phyloP scores from a whole-genome alignment of 2,797 vertebrate genomes.

The Eleutherodactylus coqui region DNA sequence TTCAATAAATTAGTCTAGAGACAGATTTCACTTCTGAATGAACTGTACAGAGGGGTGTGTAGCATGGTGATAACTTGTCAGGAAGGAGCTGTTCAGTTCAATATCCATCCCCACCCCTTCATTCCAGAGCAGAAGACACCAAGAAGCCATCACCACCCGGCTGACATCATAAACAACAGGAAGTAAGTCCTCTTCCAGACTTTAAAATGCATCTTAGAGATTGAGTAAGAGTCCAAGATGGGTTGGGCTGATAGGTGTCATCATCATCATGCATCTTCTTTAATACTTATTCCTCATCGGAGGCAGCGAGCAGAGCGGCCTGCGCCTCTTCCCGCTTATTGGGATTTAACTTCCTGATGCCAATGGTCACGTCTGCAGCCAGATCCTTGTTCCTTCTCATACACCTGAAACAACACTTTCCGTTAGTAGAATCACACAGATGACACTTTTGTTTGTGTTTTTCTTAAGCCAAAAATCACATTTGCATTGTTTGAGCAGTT shows the following conservation, averaged over 20 bases:
- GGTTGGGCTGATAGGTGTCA: neutral
- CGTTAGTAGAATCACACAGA: neutral
- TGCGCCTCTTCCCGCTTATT: conserved; percentile 68
- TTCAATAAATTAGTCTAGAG: neutral
- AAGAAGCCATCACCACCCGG: neutral
- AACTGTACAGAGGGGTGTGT: neutral
- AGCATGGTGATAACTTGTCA: neutral
- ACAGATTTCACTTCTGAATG: neutral
- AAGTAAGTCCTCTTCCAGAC: neutral
- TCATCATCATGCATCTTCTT: neutral
- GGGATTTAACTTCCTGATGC: conserved; percentile 73
- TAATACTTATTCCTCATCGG: conserved; percentile 85
- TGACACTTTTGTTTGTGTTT: too few relatives aligned
- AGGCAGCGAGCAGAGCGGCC: conserved; percentile 82
- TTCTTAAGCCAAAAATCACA: too few relatives aligned
- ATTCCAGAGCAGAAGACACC: neutral
- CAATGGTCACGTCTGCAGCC: conserved; percentile 77
- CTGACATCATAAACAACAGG: neutral
- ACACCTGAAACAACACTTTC: conserved; percentile 71
- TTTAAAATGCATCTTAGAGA: neutral
- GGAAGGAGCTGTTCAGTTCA: neutral
- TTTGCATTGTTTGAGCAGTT: too few relatives aligned
- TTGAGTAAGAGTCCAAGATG: neutral
- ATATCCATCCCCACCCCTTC: neutral
- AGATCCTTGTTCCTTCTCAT: conserved; percentile 66